Base-by-base conservation (phyloP, 2,888 invertebrate genomes). In the Erebia epiphron region DNA sequence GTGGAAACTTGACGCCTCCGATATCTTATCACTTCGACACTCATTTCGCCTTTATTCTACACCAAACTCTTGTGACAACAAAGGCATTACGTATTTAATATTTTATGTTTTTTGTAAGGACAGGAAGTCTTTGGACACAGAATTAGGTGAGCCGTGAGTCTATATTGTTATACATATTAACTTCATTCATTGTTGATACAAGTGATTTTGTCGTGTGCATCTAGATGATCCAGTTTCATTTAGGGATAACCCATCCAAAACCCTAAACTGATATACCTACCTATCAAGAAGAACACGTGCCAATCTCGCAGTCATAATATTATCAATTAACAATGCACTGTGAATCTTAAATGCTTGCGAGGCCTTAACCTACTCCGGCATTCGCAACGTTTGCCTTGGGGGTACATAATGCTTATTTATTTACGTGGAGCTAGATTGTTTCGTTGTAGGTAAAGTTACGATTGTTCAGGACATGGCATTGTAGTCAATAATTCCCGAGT, bases 1-100 rank as follows among this genome's bases (percentile, higher is more conserved):
- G 77, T 85, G 80, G 78, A 81, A 77, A 83, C 79, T 79, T 79
- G 79, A 58, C 81, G 73, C 76, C 74, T 72, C 80, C 77, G 87
- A 89, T 89, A 89, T 75, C 82, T 77, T 88, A 88, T 89, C 83
- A 75, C 74, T 69, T 61, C 62, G 71, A 74, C 76, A 82, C 75
- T 75, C 77, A 74, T 74, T 68, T 58, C 18, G 50, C 79, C 70
- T 78, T 75, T 79, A 79, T 85, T 78, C 77, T 78, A 78, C 78
- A 77, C 76, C 61, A n/a, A 67, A 58, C 54, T 57, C 43, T 67
- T 67, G 57, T 49, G 26, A 21, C 13, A 46, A 56, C 43, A 66
- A 66, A 43, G 43, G 14, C 8, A 43, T 21, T 35, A 54, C 16
- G 16, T n/a, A 46, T 21, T 66, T 43, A n/a, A 43, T 43, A 18